phyloP scores from a whole-genome alignment of 1,140 invertebrate genomes.

The Rhopalosiphum padi region DNA sequence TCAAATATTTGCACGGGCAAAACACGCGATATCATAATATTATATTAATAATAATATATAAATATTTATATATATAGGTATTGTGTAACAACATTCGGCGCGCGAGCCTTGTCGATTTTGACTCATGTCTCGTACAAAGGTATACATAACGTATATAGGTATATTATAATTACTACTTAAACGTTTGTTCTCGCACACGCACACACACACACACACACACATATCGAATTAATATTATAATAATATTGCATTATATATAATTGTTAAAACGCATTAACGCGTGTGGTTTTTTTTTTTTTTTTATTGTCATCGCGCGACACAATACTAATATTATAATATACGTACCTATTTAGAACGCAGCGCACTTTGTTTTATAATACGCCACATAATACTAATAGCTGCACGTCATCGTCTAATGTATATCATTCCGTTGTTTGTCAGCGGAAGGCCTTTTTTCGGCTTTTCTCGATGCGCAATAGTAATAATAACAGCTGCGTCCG shows the following conservation, averaged over 20 bases:
- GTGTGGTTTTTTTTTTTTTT: neutral
- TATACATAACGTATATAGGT: neutral
- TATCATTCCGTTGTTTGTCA: neutral
- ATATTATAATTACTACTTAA: neutral
- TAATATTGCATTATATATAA: neutral
- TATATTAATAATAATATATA: too few relatives aligned
- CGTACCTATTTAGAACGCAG: neutral
- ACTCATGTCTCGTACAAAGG: neutral
- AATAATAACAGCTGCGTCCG: too few relatives aligned
- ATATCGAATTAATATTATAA: neutral
- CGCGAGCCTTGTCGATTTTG: neutral
- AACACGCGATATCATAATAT: neutral
- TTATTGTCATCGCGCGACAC: neutral
- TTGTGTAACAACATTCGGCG: neutral
- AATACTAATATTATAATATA: neutral
- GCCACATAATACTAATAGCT: neutral
- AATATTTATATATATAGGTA: too few relatives aligned
- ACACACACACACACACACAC: too few relatives aligned
- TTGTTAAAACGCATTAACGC: neutral
- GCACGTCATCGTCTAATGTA: neutral
- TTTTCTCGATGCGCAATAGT: neutral
- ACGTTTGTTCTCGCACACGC: neutral
- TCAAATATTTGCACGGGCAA: conserved; percentile 25
- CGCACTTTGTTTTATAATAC: conserved; percentile 2
- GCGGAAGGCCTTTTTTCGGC: neutral